These are phyloP conservation scores for Leptinotarsa texana DNA, from an alignment of 1,140 invertebrate genomes.

Conservation along the genomic window DNA sequence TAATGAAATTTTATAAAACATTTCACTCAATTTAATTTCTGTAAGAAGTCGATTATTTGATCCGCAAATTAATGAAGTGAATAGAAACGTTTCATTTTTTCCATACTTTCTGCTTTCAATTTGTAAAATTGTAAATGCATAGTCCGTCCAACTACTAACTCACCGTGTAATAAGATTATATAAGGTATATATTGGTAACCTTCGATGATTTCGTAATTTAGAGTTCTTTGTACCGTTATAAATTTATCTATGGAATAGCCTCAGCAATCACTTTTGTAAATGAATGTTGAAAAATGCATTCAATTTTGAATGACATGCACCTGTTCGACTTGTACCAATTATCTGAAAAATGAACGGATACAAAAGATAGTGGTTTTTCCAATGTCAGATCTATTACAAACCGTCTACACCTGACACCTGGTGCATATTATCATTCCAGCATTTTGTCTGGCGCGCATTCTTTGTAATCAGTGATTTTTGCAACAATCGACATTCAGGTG, in stretches of 20 bases:
- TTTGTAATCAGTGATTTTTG: too few relatives aligned
- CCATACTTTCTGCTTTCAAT: too few relatives aligned
- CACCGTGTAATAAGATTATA: not conserved
- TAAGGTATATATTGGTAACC: not conserved
- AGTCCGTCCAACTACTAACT: too few relatives aligned
- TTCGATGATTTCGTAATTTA: not conserved
- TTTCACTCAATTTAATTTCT: too few relatives aligned
- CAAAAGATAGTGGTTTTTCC: slow-evolving; percentile 3
- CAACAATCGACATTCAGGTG: too few relatives aligned
- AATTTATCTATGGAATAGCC: not conserved
- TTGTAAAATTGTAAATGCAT: too few relatives aligned
- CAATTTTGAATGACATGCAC: not conserved
- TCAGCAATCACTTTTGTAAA: not conserved
- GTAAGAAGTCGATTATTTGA: too few relatives aligned
- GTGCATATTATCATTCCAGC: not conserved
- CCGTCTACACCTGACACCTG: slow-evolving; percentile 13
- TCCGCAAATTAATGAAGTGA: too few relatives aligned
- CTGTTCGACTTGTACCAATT: not conserved
- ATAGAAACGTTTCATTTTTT: too few relatives aligned
- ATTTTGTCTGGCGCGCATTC: not conserved
- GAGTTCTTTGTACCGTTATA: not conserved
- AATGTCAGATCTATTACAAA: slow-evolving; percentile 14
- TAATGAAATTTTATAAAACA: too few relatives aligned
- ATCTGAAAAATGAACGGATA: slow-evolving; percentile 10
- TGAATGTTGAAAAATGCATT: slow-evolving; percentile 1